Base-by-base conservation (phyloP, 53 echinoderm and acorn worm species). In the Hippasteria phrygiana region DNA sequence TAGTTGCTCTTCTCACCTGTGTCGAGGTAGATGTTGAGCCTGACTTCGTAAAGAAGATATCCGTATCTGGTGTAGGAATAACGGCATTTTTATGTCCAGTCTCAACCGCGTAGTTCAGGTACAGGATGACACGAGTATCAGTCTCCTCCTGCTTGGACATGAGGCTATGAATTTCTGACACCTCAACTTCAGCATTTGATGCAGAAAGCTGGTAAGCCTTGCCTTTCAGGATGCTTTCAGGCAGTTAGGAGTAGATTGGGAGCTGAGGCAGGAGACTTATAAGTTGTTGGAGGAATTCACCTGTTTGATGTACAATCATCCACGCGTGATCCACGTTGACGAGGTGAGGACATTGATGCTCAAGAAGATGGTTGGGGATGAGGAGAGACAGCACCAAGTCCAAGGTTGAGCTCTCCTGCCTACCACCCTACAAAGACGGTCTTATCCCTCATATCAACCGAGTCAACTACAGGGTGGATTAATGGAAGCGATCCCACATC, bases 81-180 rank as follows among this genome's bases (percentile, higher is more conserved):
- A 91, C 91, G 29, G 33, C 92, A 17, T 37, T 7, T 69, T 91
- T 87, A 79, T 71, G 88, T 3, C 88, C 87, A 16, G 79, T 18
- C n/a, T 41, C 33, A 16, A 63, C 78, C 6, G 91, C 91, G 41
- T 91, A 43, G 22, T 77, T 29, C 22, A 91, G 78, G 88, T 92
- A 89, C 47, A 92, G 20, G 12, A 89, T 71, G 12, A 92, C 89
- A 26, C 89, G 63, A 11, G 83, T 89, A 29, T 89, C 92, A 13
- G 89, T 92, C 83, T 92, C 92, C 31, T 88, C 92, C 54, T 92
- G 89, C 66, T 89, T 89, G 48, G 66, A 64, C 29, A 17, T 31
- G 27, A 87, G 70, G 6, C 38, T 41, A 48, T 24, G 70, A n/a
- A 86, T 86, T 28, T 86, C 86, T n/a, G n/a, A n/a, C n/a, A n/a